Evolutionary conservation across 2,888 invertebrate species (phyloP).

Genomic region (Cerceris ruficornis): DNA sequence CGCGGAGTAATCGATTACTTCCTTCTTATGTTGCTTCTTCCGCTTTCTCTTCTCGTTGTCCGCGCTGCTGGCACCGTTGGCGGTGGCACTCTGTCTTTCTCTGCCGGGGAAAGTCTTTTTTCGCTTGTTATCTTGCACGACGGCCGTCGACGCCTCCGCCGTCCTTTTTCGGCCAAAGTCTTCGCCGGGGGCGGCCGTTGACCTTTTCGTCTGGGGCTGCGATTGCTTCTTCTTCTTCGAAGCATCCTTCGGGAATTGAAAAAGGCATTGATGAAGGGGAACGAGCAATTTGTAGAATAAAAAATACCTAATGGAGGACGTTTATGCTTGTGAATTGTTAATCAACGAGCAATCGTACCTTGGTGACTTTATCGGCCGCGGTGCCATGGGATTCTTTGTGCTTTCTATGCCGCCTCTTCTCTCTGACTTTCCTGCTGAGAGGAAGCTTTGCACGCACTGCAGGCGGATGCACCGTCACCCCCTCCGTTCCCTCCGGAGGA

Average conservation of each 20-base stretch:
- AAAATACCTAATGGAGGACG: not conserved
- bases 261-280: not conserved
- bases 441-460: conserved; percentile 94
- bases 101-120: conserved; percentile 51
- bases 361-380: conserved; percentile 80
- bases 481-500: conserved; percentile 88
- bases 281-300: conserved; percentile 5
- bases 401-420: conserved; percentile 84
- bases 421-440: conserved; percentile 91
- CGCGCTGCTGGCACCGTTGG: conserved; percentile 15
- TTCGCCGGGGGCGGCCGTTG: conserved; percentile 55
- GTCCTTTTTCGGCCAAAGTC: conserved; percentile 73
- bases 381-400: conserved; percentile 80
- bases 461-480: conserved; percentile 91
- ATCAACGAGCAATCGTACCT: conserved; percentile 72
- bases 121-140: conserved; percentile 52
- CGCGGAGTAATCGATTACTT: conserved; percentile 91
- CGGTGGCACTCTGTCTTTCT: conserved; percentile 37
- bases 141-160: conserved; percentile 60
- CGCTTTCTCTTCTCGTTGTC: conserved; percentile 83
- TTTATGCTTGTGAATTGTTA: not conserved
- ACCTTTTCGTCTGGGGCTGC: conserved; percentile 45
- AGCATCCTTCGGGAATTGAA: conserved; percentile 33
- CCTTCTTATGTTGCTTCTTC: conserved; percentile 86
- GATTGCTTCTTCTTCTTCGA: conserved; percentile 63